Evolutionary conservation across 92 coral and sea anemone species (phyloP), one percentile per base, ranked within the genome.

Genomic region (Nematostella vectensis): DNA sequence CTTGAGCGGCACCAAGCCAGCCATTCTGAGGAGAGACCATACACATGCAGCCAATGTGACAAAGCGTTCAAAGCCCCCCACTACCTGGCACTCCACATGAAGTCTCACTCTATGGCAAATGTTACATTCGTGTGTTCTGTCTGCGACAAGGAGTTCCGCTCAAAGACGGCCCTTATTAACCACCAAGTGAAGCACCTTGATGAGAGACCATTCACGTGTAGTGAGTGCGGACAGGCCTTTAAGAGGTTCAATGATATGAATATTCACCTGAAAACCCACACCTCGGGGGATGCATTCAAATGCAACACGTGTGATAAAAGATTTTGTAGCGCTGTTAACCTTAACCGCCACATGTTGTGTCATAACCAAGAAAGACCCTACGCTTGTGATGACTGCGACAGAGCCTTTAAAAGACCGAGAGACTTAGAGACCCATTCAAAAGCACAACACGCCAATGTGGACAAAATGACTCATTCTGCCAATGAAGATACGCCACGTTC

Each of bases 341-440:
- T 47, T 3, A 28, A 23, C 26, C 25, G 63, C 17, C 80, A 74
- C 57, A 57, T 43, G 43, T 29, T 55, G 8, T 42, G 26, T 4
- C 75, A 75, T 27, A 50, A 74, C 0, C 74, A 64, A 4, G 75
- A 59, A 21, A 59, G 60, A 11, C 81, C 75, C 11, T 69, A 45
- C 23, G 43, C 25, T 27, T 67, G 75, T 20, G 30, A 48, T 1
- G 44, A 67, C 58, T 75, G 68, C 63, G 54, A 39, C 27, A 66
- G 57, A 47, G 31, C 47, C 13, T 74, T 74, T 28, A 53, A 25
- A 31, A 47, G 55, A 3, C 6, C 57, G 4, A 48, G 28, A 13
- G 44, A 48, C 6, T 44, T 13, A 33, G 52, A 18, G 18, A 9
- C 12, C 8, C 68, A 62, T 30, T 6, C 40, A 6, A 33, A 33